Conservation (phyloP, 2,888 invertebrate species). For the Lobophora halterata region DNA sequence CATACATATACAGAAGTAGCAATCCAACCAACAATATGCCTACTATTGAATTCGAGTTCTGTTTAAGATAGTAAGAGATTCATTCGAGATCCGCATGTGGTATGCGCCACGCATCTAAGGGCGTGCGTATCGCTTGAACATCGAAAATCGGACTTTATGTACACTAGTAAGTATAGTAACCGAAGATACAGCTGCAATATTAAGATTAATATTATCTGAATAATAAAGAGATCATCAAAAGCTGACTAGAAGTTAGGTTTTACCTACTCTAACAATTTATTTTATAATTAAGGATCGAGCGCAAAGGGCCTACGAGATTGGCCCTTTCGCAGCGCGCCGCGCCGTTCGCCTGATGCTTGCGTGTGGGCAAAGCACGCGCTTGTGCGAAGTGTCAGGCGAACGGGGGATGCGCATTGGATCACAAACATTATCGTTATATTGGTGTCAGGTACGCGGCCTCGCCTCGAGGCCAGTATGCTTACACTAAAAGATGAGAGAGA, state of each 20-base stretch:
- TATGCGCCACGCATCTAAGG: constrained; percentile 16
- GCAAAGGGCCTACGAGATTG: too few relatives aligned
- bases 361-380: constrained; percentile 19
- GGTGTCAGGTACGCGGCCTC: constrained; percentile 76
- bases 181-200: constrained; percentile 62
- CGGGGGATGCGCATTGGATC: constrained; percentile 10
- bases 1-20: constrained; percentile 78
- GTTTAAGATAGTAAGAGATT: constrained; percentile 61
- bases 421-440: constrained; percentile 55
- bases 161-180: constrained; percentile 69
- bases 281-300: constrained; percentile 39
- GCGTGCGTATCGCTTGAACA: constrained; percentile 48
- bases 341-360: constrained; percentile 12
- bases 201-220: constrained; percentile 64
- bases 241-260: constrained; percentile 77
- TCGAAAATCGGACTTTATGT: constrained; percentile 58
- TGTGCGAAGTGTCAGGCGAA: constrained; percentile 46
- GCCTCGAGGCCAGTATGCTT: constrained; percentile 56
- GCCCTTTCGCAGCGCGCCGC: constrained; percentile 24
- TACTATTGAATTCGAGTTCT: constrained; percentile 77
- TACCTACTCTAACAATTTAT: constrained; percentile 70
- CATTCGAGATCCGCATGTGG: constrained; percentile 31
- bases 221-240: constrained; percentile 74
- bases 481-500: constrained; percentile 57
- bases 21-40: constrained; percentile 77